These are phyloP conservation scores for Tauraco erythrolophus DNA, from an alignment of 2,113 vertebrate genomes.

Conservation along the genomic window DNA sequence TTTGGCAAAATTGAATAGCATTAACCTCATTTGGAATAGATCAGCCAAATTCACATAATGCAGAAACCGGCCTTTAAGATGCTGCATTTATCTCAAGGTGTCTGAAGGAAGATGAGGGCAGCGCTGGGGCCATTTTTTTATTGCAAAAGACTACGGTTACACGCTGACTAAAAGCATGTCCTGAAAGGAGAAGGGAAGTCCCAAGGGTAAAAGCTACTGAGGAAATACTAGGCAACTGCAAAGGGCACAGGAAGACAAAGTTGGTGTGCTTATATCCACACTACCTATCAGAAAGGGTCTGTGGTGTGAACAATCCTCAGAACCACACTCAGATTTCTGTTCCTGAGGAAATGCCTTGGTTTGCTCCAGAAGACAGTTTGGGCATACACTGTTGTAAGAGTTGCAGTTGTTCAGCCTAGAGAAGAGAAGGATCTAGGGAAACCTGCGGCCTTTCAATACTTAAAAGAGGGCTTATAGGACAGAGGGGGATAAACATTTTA, in stretches of 20 bases:
- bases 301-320: rapidly evolving
- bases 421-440: not conserved
- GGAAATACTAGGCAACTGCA: rapidly evolving
- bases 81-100: rapidly evolving
- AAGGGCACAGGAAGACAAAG: not conserved
- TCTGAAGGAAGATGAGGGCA: not conserved
- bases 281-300: not conserved
- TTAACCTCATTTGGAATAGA: not conserved
- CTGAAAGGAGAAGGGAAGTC: not conserved
- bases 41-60: not conserved
- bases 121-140: not conserved
- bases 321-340: not conserved
- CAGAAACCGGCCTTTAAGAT: not conserved
- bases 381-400: not conserved
- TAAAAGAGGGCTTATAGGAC: not conserved
- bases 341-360: not conserved
- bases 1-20: not conserved
- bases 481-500: too few relatives aligned
- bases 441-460: not conserved
- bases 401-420: not conserved
- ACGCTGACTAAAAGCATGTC: not conserved
- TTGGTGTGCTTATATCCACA: not conserved
- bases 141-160: not conserved
- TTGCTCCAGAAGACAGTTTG: not conserved
- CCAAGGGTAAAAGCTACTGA: not conserved